Conservation (phyloP, 1,140 invertebrate genomes). For the Drosophila arizonae region DNA sequence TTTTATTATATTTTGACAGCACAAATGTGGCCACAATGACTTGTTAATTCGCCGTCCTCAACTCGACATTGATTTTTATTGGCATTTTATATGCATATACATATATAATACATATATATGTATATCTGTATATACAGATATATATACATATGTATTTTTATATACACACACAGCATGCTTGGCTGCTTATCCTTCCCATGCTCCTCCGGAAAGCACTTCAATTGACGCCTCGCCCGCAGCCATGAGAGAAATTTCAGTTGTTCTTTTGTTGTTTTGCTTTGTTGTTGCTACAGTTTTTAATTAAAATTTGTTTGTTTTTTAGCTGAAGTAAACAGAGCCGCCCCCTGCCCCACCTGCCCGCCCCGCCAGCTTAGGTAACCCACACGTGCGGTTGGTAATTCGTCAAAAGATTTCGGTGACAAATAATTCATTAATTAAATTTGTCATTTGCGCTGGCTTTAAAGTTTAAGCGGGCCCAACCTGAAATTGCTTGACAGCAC, state of each 20-base stretch:
- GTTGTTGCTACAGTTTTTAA: conserved; percentile 45
- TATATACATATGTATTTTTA: not conserved
- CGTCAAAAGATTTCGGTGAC: conserved; percentile 27
- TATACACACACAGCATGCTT: not conserved
- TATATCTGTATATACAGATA: not conserved
- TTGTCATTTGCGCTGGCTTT: conserved; percentile 24
- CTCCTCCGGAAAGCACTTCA: not conserved
- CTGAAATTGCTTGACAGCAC: conserved; percentile 14
- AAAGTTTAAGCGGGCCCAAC: not conserved
- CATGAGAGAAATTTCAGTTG: conserved; percentile 32
- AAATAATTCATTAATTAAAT: conserved; percentile 49
- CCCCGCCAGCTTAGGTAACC: conserved; percentile 17
- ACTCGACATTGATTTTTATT: conserved; percentile 53
- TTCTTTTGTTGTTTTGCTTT: conserved; percentile 13
- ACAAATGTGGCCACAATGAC: conserved; percentile 46
- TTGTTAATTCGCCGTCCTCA: conserved; percentile 54
- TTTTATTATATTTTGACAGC: conserved; percentile 25
- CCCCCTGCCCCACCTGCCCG: not conserved
- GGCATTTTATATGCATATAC: conserved; percentile 9
- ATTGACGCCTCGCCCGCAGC: conserved; percentile 21
- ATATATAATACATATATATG: not conserved
- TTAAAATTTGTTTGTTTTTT: conserved; percentile 39
- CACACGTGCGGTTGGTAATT: conserved; percentile 31
- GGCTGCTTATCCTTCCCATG: too few relatives aligned
- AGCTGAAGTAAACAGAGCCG: conserved; percentile 31